These are phyloP conservation scores for Oscheius sp. DNA, from an alignment of 2,888 invertebrate genomes.

Conservation along the genomic window DNA sequence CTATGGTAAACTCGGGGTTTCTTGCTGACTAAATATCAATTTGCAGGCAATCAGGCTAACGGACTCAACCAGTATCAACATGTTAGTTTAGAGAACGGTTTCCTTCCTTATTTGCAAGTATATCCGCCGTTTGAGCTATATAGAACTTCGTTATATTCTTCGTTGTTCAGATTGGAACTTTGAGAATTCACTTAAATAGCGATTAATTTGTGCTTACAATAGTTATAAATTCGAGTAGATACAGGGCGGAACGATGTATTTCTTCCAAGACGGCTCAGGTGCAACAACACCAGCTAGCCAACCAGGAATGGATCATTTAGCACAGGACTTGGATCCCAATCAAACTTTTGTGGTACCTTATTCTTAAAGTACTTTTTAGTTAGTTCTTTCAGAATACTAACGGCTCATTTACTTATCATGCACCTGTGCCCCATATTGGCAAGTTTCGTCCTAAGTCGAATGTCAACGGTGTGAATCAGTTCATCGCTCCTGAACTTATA, in stretches of 20 bases:
- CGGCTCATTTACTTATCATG: constrained; percentile 47
- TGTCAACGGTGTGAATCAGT: constrained; percentile 52
- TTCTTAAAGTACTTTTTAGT: not conserved
- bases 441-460: constrained; percentile 57
- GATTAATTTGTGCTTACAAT: too few relatives aligned
- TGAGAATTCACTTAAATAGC: too few relatives aligned
- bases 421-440: constrained; percentile 51
- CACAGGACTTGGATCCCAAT: not conserved
- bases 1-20: not conserved
- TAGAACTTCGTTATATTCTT: too few relatives aligned
- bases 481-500: constrained; percentile 56
- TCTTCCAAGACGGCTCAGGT: constrained; percentile 34
- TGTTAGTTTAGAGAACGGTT: not conserved
- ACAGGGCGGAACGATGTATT: constrained; percentile 56
- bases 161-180: too few relatives aligned
- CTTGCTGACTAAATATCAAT: not conserved
- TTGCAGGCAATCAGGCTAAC: too few relatives aligned
- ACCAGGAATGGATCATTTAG: constrained; percentile 27
- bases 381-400: constrained; percentile 41
- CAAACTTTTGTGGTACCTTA: constrained; percentile 17
- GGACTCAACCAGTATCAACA: too few relatives aligned
- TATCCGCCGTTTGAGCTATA: too few relatives aligned
- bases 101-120: too few relatives aligned
- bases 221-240: not conserved
- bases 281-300: constrained; percentile 11